These are phyloP conservation scores for Gopherus flavomarginatus DNA, from an alignment of 2,113 vertebrate genomes.

Conservation along the genomic window DNA sequence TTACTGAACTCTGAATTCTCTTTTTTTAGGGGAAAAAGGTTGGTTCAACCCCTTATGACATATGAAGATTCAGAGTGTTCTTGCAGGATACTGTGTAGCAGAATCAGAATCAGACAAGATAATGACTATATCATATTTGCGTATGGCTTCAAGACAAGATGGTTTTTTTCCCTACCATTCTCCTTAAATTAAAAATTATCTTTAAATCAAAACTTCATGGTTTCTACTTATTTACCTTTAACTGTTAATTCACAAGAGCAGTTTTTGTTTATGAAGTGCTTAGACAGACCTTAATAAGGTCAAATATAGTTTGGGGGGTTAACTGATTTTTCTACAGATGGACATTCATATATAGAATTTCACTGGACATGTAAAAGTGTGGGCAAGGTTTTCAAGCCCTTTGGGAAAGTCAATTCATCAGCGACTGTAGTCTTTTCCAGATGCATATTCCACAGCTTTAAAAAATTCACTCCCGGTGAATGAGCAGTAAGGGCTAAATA, in stretches of 20 bases:
- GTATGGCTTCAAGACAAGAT: fast-evolving
- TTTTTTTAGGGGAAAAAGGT: neutral
- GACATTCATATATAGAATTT: neutral
- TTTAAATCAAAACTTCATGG: neutral
- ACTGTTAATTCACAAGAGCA: neutral
- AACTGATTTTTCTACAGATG: neutral
- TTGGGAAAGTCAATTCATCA: neutral
- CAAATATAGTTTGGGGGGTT: fast-evolving
- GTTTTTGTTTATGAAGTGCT: neutral
- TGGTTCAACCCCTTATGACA: neutral
- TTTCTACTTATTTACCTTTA: neutral
- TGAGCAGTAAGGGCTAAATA: neutral
- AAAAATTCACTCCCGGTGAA: neutral
- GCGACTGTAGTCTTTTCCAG: fast-evolving
- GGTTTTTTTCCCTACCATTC: neutral
- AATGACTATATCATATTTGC: neutral
- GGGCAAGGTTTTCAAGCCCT: neutral
- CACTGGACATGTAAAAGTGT: fast-evolving
- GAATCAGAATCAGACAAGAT: neutral
- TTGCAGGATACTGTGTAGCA: neutral
- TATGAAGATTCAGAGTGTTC: neutral
- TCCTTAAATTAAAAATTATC: neutral
- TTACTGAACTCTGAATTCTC: neutral
- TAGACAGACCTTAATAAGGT: fast-evolving
- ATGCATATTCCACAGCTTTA: fast-evolving